A percentile compares a stretch with the other conserved stretches of the same genome.
phyloP scores from a whole-genome alignment of 1,140 invertebrate genomes.

The Papilio polytes region DNA sequence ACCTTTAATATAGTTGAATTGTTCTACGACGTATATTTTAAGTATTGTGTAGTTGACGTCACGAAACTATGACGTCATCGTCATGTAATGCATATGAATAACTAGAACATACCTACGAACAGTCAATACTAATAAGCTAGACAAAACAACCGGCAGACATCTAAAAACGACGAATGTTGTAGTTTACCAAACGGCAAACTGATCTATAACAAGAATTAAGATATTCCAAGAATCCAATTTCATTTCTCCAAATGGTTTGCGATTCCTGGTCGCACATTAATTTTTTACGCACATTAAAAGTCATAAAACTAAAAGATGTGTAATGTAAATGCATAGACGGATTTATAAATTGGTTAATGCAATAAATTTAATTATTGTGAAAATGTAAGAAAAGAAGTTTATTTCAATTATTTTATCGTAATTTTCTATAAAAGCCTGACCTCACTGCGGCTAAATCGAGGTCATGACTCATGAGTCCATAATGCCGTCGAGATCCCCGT shows the following conservation, averaged over 20 bases:
- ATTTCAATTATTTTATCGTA: not conserved
- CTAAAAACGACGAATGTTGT: not conserved
- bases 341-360: not conserved
- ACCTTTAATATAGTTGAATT: not conserved
- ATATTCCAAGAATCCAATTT: not conserved
- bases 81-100: not conserved
- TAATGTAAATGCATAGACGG: too few species aligned
- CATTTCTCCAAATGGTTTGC: not conserved
- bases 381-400: not conserved
- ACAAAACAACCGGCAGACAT: not conserved
- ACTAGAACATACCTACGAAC: not conserved
- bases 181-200: not conserved
- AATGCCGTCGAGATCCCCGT: not conserved
- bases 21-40: not conserved
- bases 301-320: too few species aligned
- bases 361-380: not conserved
- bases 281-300: not conserved
- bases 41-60: not conserved
- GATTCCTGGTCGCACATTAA: not conserved
- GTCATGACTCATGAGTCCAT: constrained; percentile 42
- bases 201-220: not conserved
- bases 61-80: not conserved
- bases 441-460: constrained; percentile 43
- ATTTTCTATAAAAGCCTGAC: constrained; percentile 29
- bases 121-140: not conserved